phyloP scores from a whole-genome alignment of 2,113 vertebrate genomes.

The Pongo pygmaeus region DNA sequence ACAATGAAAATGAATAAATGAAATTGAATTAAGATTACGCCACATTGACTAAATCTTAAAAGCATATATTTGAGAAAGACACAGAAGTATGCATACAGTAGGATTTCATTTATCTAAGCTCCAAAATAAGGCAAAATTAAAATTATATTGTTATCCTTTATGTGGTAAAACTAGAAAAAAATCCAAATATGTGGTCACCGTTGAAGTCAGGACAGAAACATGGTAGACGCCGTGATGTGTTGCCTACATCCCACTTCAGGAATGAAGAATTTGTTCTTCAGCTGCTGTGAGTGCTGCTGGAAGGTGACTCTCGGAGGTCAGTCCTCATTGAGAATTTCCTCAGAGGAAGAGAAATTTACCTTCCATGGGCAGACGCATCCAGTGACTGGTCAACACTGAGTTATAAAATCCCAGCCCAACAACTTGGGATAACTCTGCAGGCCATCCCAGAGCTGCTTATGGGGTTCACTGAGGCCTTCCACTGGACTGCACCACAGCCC shows the following conservation, averaged over 20 bases:
- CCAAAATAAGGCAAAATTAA: background rate
- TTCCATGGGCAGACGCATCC: background rate
- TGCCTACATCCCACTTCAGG: background rate
- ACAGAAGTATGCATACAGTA: background rate
- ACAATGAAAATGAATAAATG: background rate
- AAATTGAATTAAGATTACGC: background rate
- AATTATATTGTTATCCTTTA: background rate
- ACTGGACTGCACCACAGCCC: background rate
- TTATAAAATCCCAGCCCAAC: background rate
- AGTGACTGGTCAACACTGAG: background rate
- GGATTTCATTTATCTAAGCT: background rate
- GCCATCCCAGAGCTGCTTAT: background rate
- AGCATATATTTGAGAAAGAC: background rate
- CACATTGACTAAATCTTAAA: background rate
- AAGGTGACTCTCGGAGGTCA: background rate
- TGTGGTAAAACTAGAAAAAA: background rate
- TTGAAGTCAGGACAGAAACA: background rate
- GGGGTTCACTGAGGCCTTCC: background rate
- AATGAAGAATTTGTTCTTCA: background rate
- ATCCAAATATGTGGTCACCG: background rate
- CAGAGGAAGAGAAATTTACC: background rate
- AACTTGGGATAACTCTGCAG: background rate
- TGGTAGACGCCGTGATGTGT: too few species aligned
- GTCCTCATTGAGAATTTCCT: background rate
- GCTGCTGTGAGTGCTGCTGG: background rate